phyloP scores from a whole-genome alignment of 1,140 invertebrate genomes.

The Eriocheir sinensis region DNA sequence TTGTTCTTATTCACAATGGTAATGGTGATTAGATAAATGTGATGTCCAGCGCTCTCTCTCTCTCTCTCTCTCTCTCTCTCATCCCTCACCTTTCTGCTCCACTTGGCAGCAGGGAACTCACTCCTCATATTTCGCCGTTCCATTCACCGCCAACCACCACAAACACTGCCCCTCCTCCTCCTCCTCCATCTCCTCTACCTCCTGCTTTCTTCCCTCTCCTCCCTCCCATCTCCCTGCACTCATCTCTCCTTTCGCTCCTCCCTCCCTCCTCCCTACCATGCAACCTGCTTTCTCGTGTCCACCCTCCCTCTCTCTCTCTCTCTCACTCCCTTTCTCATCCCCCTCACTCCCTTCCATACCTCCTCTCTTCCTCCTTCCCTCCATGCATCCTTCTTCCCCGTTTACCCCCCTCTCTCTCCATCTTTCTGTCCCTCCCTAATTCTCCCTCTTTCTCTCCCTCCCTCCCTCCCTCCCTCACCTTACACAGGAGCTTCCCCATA shows the following conservation, averaged over 20 bases:
- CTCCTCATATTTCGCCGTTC: neutral
- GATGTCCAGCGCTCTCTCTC: conserved; percentile 4
- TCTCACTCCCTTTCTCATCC: neutral
- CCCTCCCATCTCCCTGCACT: neutral
- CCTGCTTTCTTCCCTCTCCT: neutral
- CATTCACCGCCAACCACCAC: neutral
- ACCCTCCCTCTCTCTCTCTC: neutral
- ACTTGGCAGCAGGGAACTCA: conserved; percentile 7
- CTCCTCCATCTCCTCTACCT: neutral
- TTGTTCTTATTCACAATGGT: too few species aligned
- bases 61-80: neutral
- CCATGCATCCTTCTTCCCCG: too few species aligned
- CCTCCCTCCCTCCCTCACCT: neutral
- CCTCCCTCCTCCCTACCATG: neutral
- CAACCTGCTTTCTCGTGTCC: too few species aligned
- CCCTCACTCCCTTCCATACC: too few species aligned
- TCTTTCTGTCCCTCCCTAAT: too few species aligned
- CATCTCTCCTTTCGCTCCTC: neutral
- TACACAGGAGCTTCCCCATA: conserved; percentile 11
- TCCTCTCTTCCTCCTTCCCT: too few species aligned
- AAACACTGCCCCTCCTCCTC: neutral
- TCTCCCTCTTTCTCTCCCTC: neutral
- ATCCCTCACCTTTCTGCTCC: neutral
- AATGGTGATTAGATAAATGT: too few species aligned
- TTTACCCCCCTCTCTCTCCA: too few species aligned